Evolutionary conservation across 2,797 vertebrate species (phyloP), one percentile per base, ranked within the genome.

Genomic region (Tenualosa thibaudeaui): DNA sequence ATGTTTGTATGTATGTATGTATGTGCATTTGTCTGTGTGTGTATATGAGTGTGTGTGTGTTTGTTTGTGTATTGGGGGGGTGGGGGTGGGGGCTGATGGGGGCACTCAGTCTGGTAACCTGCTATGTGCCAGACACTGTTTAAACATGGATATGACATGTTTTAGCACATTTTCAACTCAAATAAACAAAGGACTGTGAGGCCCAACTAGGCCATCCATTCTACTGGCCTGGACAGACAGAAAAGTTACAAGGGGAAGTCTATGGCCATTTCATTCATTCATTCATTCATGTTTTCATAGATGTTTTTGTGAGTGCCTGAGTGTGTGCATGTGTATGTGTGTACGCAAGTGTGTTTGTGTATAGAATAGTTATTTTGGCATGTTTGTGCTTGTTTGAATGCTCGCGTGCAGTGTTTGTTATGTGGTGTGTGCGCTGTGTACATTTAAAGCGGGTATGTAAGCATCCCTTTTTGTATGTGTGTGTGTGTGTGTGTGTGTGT

Each of bases 161-260:
- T 88, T 85, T 75, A 83, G 82, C 75, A 85, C 17, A 86, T 89
- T 82, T 84, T 81, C 60, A 86, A 24, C 8, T 49, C 82, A 86
- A 82, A 87, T 82, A 86, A 85, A 82, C 50, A 60, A 17, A 82
- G 37, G 65, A 7, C 54, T 37, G 12, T 26, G 2, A 15, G 26
- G 17, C 17, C 31, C 50, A 54, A 83, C 26, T 81, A 49, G 65
- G n/a, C 51, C 53, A 58, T 87, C 43, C 86, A 82, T 82, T 40
- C 81, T 65, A 43, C 19, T 82, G 65, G 46, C 26, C 83, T 81
- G 84, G 54, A 50, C 10, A 37, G 81, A 37, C 24, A 83, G 68
- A 81, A 40, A 82, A 62, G 15, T 12, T 85, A 26, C 65, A 83
- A 83, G 17, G 54, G 50, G 83, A 46, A 49, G 31, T 15, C 26